These are phyloP conservation scores for Chloroceryle amazona DNA, from an alignment of 2,797 vertebrate species.

Conservation along the genomic window DNA sequence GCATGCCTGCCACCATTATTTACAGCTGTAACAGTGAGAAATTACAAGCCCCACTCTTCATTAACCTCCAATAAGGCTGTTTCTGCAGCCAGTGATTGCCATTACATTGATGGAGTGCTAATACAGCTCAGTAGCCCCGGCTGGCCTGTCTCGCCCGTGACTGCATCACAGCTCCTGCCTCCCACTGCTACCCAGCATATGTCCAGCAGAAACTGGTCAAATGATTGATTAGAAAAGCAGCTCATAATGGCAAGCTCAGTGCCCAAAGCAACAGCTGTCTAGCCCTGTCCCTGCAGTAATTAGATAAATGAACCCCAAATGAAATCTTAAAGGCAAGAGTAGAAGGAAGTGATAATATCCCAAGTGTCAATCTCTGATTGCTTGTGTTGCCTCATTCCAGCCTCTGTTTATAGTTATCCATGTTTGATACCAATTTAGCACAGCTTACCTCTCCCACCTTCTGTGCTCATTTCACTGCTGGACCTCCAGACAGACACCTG, in stretches of 20 bases:
- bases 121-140: constrained; percentile 1
- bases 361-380: too few relatives aligned
- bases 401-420: not conserved
- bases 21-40: constrained; percentile 25
- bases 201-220: constrained; percentile 25
- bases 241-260: constrained; percentile 49
- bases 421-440: not conserved
- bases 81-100: constrained; percentile 31
- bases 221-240: constrained; percentile 70
- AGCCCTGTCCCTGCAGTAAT: constrained; percentile 24
- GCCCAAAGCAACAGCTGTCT: constrained; percentile 66
- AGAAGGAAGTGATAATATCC: not conserved
- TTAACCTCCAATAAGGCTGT: constrained; percentile 60
- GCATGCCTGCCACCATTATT: not conserved
- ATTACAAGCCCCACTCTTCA: constrained; percentile 56
- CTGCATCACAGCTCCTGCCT: constrained; percentile 9
- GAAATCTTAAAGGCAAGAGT: constrained; percentile 5
- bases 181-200: not conserved
- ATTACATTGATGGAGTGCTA: constrained; percentile 57
- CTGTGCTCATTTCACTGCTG: not conserved
- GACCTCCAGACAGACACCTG: constrained; percentile 14
- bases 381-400: not conserved
- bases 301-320: constrained; percentile 58
- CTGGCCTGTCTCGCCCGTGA: not conserved
- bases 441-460: not conserved